phyloP scores from a whole-genome alignment of 37 sponge, comb jelly and placozoan genomes.

The Theonella swinhoei region DNA sequence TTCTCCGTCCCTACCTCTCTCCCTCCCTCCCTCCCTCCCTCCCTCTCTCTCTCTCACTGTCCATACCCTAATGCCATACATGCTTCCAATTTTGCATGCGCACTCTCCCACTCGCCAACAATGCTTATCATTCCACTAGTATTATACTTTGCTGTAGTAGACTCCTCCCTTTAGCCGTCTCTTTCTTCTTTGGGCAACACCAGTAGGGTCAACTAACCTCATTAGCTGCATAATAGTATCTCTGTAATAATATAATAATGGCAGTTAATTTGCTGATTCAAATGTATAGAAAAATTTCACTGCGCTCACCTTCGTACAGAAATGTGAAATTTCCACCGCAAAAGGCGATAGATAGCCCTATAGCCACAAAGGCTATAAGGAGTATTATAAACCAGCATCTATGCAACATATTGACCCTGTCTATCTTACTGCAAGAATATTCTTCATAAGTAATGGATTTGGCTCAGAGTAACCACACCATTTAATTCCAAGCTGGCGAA shows the following conservation, averaged over 20 bases:
- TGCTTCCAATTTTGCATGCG: no score
- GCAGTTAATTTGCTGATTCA: not conserved
- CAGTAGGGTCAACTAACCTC: constrained; percentile 22
- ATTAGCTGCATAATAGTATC: constrained; percentile 42
- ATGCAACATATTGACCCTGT: not conserved
- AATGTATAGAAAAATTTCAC: not conserved
- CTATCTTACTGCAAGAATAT: not conserved
- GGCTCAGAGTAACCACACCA: not conserved
- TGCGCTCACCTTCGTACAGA: not conserved
- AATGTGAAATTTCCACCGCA: not conserved
- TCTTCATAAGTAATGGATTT: not conserved
- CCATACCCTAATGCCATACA: no score
- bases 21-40: not conserved
- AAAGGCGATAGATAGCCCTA: constrained; percentile 5
- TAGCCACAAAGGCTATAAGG: constrained; percentile 1
- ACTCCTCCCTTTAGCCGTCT: constrained; percentile 18
- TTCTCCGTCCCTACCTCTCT: no score
- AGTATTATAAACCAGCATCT: not conserved
- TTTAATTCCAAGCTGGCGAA: not conserved
- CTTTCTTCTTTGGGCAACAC: not conserved
- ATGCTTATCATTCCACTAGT: no score
- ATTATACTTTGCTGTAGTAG: constrained; percentile 29
- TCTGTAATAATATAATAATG: constrained; percentile 1
- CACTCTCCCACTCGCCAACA: no score
- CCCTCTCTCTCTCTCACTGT: no score